Conservation (phyloP, 2,888 invertebrate genomes). For the Exephanes ischioxanthus region DNA sequence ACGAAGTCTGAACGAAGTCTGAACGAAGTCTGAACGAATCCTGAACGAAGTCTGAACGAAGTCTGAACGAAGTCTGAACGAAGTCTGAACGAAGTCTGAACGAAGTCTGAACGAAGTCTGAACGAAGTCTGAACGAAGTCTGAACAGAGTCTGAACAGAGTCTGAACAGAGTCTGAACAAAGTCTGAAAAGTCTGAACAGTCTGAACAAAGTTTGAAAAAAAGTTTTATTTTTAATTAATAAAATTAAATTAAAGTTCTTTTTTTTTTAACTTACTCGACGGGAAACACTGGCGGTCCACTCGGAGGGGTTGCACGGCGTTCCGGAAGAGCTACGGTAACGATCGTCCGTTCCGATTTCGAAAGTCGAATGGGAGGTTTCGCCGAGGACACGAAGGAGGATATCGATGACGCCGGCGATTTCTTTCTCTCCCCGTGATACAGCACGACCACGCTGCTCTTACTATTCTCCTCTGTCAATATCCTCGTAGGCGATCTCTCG, state of each 20-base stretch:
- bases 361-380: constrained; percentile 66
- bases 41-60: no score
- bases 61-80: no score
- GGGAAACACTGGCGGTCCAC: neutral
- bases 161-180: no score
- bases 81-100: no score
- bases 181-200: no score
- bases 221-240: no score
- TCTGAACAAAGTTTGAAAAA: neutral
- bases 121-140: no score
- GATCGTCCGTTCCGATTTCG: constrained; percentile 75
- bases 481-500: constrained; percentile 46
- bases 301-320: constrained; percentile 3
- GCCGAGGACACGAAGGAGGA: constrained; percentile 62
- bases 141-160: no score
- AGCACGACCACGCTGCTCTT: constrained; percentile 80
- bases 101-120: no score
- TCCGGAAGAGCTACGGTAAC: constrained; percentile 60
- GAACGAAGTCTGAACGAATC: no score
- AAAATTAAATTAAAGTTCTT: neutral
- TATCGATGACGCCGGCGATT: constrained; percentile 55
- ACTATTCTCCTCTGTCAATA: constrained; percentile 73
- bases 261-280: neutral
- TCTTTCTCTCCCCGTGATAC: constrained; percentile 73
- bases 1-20: no score